Conservation (phyloP, 2,888 invertebrate genomes). For the Hoplodrina ambigua region DNA sequence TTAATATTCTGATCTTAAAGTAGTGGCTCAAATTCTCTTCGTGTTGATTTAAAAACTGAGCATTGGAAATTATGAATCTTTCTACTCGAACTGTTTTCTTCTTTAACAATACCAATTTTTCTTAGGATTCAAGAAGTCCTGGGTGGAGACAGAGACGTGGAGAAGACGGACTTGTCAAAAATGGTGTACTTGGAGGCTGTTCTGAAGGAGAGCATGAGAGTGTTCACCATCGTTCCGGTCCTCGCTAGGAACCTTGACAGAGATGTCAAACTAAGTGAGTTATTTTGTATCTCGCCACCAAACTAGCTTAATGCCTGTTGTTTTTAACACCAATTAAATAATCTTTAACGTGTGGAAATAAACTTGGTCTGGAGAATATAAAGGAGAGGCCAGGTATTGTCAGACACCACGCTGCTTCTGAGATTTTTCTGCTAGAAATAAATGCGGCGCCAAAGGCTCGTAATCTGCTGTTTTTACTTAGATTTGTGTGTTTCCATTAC, state of each 20-base stretch:
- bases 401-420: too few relatives aligned
- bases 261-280: slow-evolving; percentile 79
- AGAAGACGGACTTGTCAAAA: slow-evolving; percentile 76
- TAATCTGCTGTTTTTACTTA: too few relatives aligned
- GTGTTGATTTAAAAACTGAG: background rate
- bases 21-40: too few relatives aligned
- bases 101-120: background rate
- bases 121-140: slow-evolving; percentile 74
- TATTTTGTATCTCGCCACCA: background rate
- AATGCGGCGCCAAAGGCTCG: too few relatives aligned
- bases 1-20: too few relatives aligned
- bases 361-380: too few relatives aligned
- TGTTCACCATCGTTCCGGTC: slow-evolving; percentile 78
- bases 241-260: slow-evolving; percentile 74
- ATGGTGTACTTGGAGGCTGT: slow-evolving; percentile 80
- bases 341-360: too few relatives aligned
- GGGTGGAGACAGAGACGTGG: slow-evolving; percentile 75
- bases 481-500: too few relatives aligned
- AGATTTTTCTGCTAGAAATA: too few relatives aligned
- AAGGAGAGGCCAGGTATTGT: too few relatives aligned
- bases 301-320: background rate
- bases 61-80: too few relatives aligned
- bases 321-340: background rate
- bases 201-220: slow-evolving; percentile 79
- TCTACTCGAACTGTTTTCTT: background rate